phyloP scores from a whole-genome alignment of 2,113 vertebrate genomes.

The Phyllopteryx taeniolatus region DNA sequence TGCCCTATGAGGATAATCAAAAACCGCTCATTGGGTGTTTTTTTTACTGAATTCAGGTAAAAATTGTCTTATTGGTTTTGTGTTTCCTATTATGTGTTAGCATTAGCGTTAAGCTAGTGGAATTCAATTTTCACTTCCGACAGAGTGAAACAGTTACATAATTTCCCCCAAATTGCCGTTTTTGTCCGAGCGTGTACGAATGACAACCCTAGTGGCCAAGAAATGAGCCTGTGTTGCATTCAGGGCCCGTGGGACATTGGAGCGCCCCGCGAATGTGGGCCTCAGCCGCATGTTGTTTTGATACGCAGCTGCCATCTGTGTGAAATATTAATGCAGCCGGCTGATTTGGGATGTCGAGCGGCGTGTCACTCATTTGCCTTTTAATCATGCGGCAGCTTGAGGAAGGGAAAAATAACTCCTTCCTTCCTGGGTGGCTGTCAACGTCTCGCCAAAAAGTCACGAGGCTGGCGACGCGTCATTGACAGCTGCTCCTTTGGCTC shows the following conservation, averaged over 20 bases:
- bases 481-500: slow-evolving; percentile 74
- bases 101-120: too few relatives aligned
- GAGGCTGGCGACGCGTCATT: slow-evolving; percentile 65
- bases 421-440: slow-evolving; percentile 70
- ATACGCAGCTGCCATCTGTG: slow-evolving; percentile 78
- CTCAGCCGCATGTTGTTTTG: slow-evolving; percentile 74
- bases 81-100: too few relatives aligned
- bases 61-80: too few relatives aligned
- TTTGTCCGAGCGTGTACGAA: background rate
- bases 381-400: slow-evolving; percentile 76
- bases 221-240: background rate
- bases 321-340: slow-evolving; percentile 79
- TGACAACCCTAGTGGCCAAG: background rate
- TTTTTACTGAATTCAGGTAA: too few relatives aligned
- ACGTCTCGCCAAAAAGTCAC: slow-evolving; percentile 79
- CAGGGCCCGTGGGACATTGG: background rate
- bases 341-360: slow-evolving; percentile 78
- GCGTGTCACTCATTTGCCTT: slow-evolving; percentile 78
- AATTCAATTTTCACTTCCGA: too few relatives aligned
- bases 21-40: too few relatives aligned
- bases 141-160: background rate
- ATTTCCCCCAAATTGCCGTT: background rate
- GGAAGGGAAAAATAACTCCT: slow-evolving; percentile 63
- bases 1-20: too few relatives aligned
- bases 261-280: slow-evolving; percentile 46